phyloP scores from a whole-genome alignment of 2,888 invertebrate species.

The Iphiclides podalirius region DNA sequence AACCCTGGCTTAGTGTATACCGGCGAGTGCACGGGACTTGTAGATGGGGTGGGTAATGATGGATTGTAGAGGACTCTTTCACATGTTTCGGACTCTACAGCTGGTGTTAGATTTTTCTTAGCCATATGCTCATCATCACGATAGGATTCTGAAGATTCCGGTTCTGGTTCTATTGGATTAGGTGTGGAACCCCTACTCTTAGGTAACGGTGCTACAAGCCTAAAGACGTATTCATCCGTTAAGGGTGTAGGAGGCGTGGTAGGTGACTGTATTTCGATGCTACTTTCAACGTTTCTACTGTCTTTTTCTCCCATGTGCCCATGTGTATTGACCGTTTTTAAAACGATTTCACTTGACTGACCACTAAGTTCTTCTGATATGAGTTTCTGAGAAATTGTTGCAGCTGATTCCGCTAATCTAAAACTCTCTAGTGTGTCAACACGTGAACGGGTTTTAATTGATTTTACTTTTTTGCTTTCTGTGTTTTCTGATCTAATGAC shows the following conservation, averaged over 20 bases:
- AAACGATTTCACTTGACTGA: neutral
- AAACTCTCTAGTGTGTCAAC: neutral
- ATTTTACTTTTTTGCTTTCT: neutral
- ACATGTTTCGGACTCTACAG: slow-evolving; percentile 52
- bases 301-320: slow-evolving; percentile 29
- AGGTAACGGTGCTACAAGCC: slow-evolving; percentile 54
- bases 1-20: slow-evolving; percentile 50
- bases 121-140: slow-evolving; percentile 59
- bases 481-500: neutral
- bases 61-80: slow-evolving; percentile 58
- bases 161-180: slow-evolving; percentile 42
- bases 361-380: neutral
- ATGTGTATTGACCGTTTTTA: neutral
- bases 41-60: slow-evolving; percentile 53
- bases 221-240: slow-evolving; percentile 67
- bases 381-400: neutral
- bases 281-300: slow-evolving; percentile 17
- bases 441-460: neutral
- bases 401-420: neutral
- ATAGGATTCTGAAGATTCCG: slow-evolving; percentile 28
- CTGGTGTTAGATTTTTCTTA: slow-evolving; percentile 59
- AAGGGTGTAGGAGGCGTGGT: slow-evolving; percentile 60
- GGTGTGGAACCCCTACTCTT: slow-evolving; percentile 46
- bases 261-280: slow-evolving; percentile 49
- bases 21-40: slow-evolving; percentile 40